Base-by-base conservation (phyloP, 92 coral and sea anemone species). In the Epizoanthus fatuus region DNA sequence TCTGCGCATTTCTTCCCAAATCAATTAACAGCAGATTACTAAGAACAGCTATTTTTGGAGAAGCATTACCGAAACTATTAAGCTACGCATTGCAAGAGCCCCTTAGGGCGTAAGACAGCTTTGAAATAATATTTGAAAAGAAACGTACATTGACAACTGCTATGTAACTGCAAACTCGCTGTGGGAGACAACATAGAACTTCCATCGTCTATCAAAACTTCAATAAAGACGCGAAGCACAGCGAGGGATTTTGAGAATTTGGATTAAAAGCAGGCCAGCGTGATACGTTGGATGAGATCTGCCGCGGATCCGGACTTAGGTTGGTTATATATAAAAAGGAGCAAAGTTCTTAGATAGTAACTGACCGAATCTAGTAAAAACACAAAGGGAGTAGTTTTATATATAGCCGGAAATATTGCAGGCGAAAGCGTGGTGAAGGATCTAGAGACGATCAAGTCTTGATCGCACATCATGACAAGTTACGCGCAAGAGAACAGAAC, bases 241-340 rank as follows among this genome's bases (percentile, higher is more conserved):
- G 82, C 57, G 58, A 77, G 82, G 63, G 14, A 42, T 62, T 77
- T 20, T 12, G 10, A 58, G 47, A 77, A n/a, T n/a, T n/a, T 77
- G 82, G 10, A 16, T 20, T 29, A 40, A 53, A 60, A 77, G 10
- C 14, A 38, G 44, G 47, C 14, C 70, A 77, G 70, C 57, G 69
- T 42, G 70, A 42, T 59, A 75, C 9, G 2, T 9, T 60, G 57
- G 63, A 44, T 59, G 69, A 77, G 16, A 5, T 44, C 9, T n/a
- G 29, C 68, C 51, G 38, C 44, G 17, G 19, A 35, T 39, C 67
- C 69, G 49, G 42, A 39, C 22, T 40, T 1, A 13, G 17, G 38
- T 20, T 22, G 16, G 17, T 59, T 38, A 13, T 60, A 77, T 60
- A 49, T 49, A 10, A 77, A 76, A 44, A 7, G 13, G 40, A 60